These are phyloP conservation scores for Urocitellus parryii DNA, from an alignment of 2,113 vertebrate genomes.

Conservation along the genomic window DNA sequence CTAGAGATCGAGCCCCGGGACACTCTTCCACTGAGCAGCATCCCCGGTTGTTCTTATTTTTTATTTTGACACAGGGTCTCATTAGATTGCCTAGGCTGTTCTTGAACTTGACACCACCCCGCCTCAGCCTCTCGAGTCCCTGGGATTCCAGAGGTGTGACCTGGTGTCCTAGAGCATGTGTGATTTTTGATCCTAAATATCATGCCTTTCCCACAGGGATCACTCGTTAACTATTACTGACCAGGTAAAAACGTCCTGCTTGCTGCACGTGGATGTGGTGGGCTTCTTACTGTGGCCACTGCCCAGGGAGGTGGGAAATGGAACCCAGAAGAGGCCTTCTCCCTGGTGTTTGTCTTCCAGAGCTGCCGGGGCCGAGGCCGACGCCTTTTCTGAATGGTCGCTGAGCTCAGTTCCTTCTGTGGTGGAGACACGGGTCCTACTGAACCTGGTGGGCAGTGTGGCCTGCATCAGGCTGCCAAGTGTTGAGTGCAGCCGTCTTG, in stretches of 20 bases:
- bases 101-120: too few relatives aligned
- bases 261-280: not conserved
- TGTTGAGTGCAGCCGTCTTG: not conserved
- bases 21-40: too few relatives aligned
- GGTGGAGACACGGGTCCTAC: not conserved
- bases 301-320: not conserved
- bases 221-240: not conserved
- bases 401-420: not conserved
- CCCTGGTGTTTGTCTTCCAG: not conserved
- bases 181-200: not conserved
- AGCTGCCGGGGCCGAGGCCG: not conserved
- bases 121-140: too few relatives aligned
- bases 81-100: too few relatives aligned
- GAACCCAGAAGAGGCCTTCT: not conserved
- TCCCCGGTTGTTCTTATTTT: too few relatives aligned
- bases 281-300: not conserved
- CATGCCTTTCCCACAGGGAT: not conserved
- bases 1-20: too few relatives aligned
- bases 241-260: not conserved
- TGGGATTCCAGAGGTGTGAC: too few relatives aligned
- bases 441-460: not conserved
- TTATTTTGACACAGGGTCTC: too few relatives aligned
- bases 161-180: too few relatives aligned
- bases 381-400: not conserved
- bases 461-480: not conserved